Evolutionary conservation across 2,888 invertebrate genomes (phyloP).

Genomic region (Caenorhabditis auriculariae): DNA sequence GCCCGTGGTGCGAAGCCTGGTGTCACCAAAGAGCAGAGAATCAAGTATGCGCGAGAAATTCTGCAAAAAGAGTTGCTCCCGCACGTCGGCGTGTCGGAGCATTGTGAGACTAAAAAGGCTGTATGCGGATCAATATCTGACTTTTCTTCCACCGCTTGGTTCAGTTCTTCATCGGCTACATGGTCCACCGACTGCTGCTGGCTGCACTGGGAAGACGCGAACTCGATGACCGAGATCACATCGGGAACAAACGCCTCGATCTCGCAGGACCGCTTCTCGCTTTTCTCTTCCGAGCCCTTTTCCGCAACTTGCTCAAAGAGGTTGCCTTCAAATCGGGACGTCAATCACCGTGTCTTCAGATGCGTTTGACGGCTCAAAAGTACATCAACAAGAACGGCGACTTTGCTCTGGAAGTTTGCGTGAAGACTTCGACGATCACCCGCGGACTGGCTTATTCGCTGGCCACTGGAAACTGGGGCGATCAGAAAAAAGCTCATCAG

Average conservation of each 20-base stretch:
- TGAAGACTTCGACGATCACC: constrained; percentile 86
- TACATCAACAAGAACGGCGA: constrained; percentile 98
- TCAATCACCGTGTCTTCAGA: constrained; percentile 75
- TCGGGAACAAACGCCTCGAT: constrained; percentile 96
- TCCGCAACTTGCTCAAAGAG: constrained; percentile 62
- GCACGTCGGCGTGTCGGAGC: constrained; percentile 97
- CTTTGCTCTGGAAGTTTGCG: constrained; percentile 84
- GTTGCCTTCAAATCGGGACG: constrained; percentile 10
- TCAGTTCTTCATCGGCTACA: constrained; percentile 73
- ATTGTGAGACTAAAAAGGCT: constrained; percentile 99
- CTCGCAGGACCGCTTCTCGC: constrained; percentile 94
- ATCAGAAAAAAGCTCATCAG: constrained; percentile 99
- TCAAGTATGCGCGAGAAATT: constrained; percentile 98
- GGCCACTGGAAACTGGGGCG: constrained; percentile 99
- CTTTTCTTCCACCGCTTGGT: too few species aligned
- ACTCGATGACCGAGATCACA: constrained; percentile 98
- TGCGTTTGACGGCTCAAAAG: constrained; percentile 96
- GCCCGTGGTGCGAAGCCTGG: constrained; percentile 94
- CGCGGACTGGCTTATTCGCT: constrained; percentile 95
- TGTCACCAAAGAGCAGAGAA: constrained; percentile 96
- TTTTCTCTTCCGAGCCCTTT: constrained; percentile 86
- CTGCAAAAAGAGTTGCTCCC: constrained; percentile 99
- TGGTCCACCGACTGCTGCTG: constrained; percentile 93
- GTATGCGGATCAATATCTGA: constrained; percentile 26
- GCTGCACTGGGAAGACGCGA: constrained; percentile 94